Percentiles rank a stretch among this genome's conserved stretches.
These are phyloP conservation scores for Parasteatoda lunata DNA, from an alignment of 2,888 invertebrate species.

Conservation along the genomic window DNA sequence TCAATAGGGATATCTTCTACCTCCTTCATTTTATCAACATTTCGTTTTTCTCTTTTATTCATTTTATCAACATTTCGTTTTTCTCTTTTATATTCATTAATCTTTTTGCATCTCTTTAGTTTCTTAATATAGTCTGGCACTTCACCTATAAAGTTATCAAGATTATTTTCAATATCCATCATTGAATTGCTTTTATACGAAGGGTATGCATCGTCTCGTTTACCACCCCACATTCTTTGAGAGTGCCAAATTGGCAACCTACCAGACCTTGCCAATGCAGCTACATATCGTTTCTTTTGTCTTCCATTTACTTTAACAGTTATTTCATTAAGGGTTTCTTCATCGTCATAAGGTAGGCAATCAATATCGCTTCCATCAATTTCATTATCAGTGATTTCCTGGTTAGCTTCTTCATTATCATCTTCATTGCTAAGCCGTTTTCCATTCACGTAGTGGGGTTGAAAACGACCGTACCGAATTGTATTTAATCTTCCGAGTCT, in stretches of 20 bases:
- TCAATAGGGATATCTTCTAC: neutral
- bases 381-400: constrained; percentile 26
- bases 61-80: neutral
- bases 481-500: constrained; percentile 55
- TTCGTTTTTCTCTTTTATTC: neutral
- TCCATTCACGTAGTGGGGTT: constrained; percentile 21
- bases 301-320: constrained; percentile 8
- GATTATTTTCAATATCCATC: neutral
- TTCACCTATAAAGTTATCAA: constrained; percentile 21
- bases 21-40: neutral
- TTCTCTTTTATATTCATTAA: neutral
- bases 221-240: constrained; percentile 61
- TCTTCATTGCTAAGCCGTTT: constrained; percentile 42
- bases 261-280: constrained; percentile 64
- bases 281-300: constrained; percentile 59
- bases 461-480: constrained; percentile 34
- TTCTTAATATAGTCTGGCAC: constrained; percentile 1
- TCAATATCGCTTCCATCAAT: constrained; percentile 23
- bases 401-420: neutral
- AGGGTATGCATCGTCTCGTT: constrained; percentile 47
- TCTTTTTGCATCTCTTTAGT: constrained; percentile 43
- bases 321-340: neutral
- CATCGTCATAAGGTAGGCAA: constrained; percentile 13
- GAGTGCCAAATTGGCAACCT: constrained; percentile 63
- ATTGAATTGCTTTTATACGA: constrained; percentile 22